Conservation (phyloP, 1,140 invertebrate species). For the Conopomorpha cramerella region DNA sequence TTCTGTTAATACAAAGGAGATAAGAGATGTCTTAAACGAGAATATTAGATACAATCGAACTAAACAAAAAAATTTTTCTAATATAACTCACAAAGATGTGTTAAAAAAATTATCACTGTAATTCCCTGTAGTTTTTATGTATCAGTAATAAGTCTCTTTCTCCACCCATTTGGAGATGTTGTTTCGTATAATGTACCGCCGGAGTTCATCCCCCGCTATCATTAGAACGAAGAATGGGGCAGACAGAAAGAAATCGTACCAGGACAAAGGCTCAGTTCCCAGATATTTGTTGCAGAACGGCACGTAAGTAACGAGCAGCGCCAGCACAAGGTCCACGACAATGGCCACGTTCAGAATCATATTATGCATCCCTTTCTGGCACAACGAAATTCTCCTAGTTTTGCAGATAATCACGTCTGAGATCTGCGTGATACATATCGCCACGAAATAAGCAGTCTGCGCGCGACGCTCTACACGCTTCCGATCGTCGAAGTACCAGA, state of each 20-base stretch:
- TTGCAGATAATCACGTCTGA: constrained; percentile 83
- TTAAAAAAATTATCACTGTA: no score
- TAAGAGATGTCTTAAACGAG: no score
- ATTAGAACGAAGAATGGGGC: constrained; percentile 77
- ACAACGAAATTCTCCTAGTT: constrained; percentile 74
- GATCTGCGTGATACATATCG: constrained; percentile 80
- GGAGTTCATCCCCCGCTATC: constrained; percentile 75
- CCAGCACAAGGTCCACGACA: constrained; percentile 68
- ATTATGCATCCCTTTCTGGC: constrained; percentile 81
- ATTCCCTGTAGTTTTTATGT: no score
- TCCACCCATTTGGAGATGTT: constrained; percentile 79
- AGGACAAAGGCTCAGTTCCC: constrained; percentile 55
- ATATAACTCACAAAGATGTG: no score
- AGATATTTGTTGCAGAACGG: constrained; percentile 70
- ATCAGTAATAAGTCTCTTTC: constrained; percentile 80
- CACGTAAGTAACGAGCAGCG: constrained; percentile 69
- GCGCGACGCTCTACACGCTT: constrained; percentile 76
- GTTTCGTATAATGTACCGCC: constrained; percentile 73
- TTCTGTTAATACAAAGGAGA: no score
- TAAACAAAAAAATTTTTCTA: no score
- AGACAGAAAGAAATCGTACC: constrained; percentile 76
- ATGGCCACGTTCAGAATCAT: constrained; percentile 73
- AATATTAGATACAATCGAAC: no score
- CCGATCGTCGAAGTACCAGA: constrained; percentile 71
- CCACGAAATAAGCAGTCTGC: constrained; percentile 81